These are phyloP conservation scores for Nothoprocta perdicaria DNA, from an alignment of 2,113 vertebrate genomes.

Conservation along the genomic window DNA sequence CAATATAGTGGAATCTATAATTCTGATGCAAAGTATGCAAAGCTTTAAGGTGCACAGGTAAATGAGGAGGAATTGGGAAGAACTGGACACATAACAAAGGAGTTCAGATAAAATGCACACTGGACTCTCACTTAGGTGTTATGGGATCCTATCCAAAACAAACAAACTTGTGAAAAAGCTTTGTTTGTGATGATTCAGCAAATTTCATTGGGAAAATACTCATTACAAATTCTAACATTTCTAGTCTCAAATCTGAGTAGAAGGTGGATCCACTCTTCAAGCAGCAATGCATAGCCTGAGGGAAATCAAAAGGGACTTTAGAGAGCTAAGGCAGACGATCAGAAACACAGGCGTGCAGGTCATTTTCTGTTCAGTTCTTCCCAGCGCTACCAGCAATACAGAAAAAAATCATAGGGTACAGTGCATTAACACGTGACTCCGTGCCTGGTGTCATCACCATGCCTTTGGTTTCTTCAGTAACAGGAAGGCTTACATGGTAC, in stretches of 20 bases:
- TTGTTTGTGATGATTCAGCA: neutral
- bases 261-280: neutral
- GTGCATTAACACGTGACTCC: too few relatives aligned
- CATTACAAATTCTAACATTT: neutral
- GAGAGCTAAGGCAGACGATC: too few relatives aligned
- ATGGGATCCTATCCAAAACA: neutral
- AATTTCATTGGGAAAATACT: neutral
- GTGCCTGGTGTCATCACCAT: too few relatives aligned
- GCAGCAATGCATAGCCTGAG: too few relatives aligned
- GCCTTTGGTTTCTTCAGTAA: too few relatives aligned
- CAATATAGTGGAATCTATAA: neutral
- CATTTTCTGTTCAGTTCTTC: too few relatives aligned
- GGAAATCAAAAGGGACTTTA: too few relatives aligned
- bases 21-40: accelerated
- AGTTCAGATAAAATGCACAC: neutral
- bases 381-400: too few relatives aligned
- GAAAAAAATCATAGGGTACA: too few relatives aligned
- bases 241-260: neutral
- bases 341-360: too few relatives aligned
- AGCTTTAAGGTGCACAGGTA: neutral
- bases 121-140: neutral
- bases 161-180: neutral
- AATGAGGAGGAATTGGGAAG: neutral
- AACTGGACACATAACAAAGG: neutral
- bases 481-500: too few relatives aligned